Evolutionary conservation across 1,140 invertebrate genomes (phyloP), one percentile per base, ranked within the genome.

Genomic region (Lethrus apterus): DNA sequence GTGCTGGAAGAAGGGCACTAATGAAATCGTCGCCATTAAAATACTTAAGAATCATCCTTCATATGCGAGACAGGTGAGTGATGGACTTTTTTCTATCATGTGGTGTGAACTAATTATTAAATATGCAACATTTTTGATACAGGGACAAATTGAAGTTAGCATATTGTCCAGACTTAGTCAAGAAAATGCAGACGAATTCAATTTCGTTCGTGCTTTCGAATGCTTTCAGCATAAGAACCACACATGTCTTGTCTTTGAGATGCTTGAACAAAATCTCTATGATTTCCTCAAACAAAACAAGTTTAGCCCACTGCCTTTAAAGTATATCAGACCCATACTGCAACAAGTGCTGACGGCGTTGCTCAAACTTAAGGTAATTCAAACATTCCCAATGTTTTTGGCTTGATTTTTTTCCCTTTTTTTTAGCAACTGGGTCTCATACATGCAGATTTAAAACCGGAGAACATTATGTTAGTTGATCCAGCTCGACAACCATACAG

Each of bases 201-300:
- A 99, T 73, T 99, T 99, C 79, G 96, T 99, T 48, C 89, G 96
- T 46, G 96, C 95, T 9, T 98, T 93, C 70, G 97, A 99, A 71
- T 99, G 95, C 74, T 99, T 99, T 72, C 92, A 97, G 71, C 96
- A 99, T 74, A 97, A 98, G 69, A 98, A 94, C 64, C 96, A 99
- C 73, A 99, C 96, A 18, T 99, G 96, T 72, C 77, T 99, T 66
- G 97, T 99, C 57, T 99, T 99, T 71, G 96, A 99, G 73, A 98
- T 99, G 94, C 79, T 99, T 52, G 96, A 99, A 67, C 96, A 99
- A 74, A 99, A 99, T 73, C 77, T 99, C 43, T 99, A 99, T 72
- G 97, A 99, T 76, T 99, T 98, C 71, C 81, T 99, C 40, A 99
- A 99, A 70, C 94, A 98, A 70, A 99, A 99, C 71, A 99, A 99